Evolutionary conservation across 2,797 vertebrate species (phyloP).

Genomic region (Tragelaphus eurycerus): DNA sequence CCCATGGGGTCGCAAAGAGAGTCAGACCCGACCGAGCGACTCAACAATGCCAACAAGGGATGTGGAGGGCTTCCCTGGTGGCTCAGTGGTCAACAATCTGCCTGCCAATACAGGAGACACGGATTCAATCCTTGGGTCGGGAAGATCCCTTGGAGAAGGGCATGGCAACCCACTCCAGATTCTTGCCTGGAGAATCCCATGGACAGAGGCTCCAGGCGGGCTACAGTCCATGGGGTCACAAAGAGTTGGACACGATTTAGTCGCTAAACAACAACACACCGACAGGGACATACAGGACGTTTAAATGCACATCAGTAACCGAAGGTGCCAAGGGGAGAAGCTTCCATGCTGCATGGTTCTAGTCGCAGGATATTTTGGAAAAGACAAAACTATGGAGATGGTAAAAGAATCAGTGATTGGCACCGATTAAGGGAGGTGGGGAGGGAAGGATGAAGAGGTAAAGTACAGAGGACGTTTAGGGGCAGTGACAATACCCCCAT

Average conservation of each 20-base stretch:
- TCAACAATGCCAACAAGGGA: neutral
- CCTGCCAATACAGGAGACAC: neutral
- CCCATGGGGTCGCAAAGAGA: accelerated
- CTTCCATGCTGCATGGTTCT: accelerated
- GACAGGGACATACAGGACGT: neutral
- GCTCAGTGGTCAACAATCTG: neutral
- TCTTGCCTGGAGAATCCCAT: neutral
- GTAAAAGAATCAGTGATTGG: neutral
- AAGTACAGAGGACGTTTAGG: neutral
- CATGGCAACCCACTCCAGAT: neutral
- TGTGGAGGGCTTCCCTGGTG: neutral
- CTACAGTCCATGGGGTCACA: neutral
- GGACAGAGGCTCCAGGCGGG: neutral
- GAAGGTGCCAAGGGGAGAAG: neutral
- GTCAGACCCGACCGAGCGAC: accelerated
- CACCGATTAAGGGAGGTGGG: neutral
- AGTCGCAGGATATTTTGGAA: neutral
- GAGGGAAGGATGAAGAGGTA: accelerated
- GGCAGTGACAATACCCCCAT: neutral
- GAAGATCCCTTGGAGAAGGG: neutral
- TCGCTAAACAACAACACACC: neutral
- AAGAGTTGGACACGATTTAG: neutral
- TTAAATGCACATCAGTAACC: neutral
- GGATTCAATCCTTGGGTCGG: accelerated
- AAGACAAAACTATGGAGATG: neutral